These are phyloP conservation scores for Potamarius usumacintae DNA, from an alignment of 2,113 vertebrate genomes.

Conservation along the genomic window DNA sequence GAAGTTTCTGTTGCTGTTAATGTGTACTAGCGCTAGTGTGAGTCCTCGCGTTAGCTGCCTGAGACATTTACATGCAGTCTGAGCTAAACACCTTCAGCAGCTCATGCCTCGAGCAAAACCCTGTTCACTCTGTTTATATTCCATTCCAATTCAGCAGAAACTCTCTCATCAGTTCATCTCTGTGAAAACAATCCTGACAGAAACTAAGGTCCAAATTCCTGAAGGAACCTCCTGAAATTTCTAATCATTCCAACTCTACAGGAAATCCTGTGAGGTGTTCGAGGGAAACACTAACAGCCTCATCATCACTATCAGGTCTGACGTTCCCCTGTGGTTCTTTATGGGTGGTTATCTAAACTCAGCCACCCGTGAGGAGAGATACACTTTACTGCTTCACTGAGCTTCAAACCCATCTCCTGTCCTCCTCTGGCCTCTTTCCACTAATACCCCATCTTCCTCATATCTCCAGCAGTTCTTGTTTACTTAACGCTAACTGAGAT, in stretches of 20 bases:
- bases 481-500: background rate
- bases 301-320: slow-evolving; percentile 44
- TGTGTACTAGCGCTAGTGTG: background rate
- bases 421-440: slow-evolving; percentile 4
- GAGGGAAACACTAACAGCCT: slow-evolving; percentile 36
- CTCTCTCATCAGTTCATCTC: background rate
- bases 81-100: slow-evolving; percentile 10
- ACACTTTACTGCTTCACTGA: slow-evolving; percentile 47
- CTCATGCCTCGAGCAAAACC: slow-evolving; percentile 24
- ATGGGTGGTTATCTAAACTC: slow-evolving; percentile 52
- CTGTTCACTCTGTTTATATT: slow-evolving; percentile 10
- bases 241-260: background rate
- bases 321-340: slow-evolving; percentile 48
- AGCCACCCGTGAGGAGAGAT: slow-evolving; percentile 36
- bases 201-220: background rate
- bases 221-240: background rate
- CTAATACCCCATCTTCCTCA: background rate
- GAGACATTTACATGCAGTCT: slow-evolving; percentile 37
- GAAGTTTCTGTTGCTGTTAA: background rate
- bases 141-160: background rate
- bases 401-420: slow-evolving; percentile 47
- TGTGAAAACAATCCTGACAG: background rate
- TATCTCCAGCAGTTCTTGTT: background rate
- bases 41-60: background rate
- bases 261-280: background rate